Conservation (phyloP, 2,113 vertebrate genomes). For the Odontophorus gujanensis region DNA sequence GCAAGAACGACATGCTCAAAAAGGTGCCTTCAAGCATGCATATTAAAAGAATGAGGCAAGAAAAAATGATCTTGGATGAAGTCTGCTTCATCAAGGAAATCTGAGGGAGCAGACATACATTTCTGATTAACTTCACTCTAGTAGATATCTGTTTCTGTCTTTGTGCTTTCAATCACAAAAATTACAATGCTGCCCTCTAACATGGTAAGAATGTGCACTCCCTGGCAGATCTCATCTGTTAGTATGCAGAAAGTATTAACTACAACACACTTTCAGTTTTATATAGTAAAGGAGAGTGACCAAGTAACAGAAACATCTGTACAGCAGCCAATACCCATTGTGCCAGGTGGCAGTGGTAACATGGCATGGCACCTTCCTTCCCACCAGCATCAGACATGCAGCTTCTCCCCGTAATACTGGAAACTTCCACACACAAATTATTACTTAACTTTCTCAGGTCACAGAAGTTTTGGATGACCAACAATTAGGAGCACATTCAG, state of each 20-base stretch:
- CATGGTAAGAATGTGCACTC: not conserved
- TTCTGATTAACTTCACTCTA: not conserved
- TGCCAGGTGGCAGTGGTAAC: not conserved
- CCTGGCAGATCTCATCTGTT: not conserved
- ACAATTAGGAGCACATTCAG: not conserved
- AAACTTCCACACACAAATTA: not conserved
- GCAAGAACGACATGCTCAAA: not conserved
- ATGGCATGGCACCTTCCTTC: rapidly evolving
- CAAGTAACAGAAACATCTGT: not conserved
- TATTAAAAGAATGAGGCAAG: not conserved
- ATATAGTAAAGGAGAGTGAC: not conserved
- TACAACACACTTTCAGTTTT: not conserved
- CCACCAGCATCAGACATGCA: not conserved
- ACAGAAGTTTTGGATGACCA: not conserved
- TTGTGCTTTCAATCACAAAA: slow-evolving; percentile 9
- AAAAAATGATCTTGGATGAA: not conserved
- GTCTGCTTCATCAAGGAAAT: not conserved
- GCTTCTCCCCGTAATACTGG: not conserved
- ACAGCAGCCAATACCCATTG: not conserved
- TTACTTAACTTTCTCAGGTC: not conserved
- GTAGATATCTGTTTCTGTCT: not conserved
- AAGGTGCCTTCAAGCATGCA: not conserved
- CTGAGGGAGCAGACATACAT: not conserved
- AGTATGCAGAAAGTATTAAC: not conserved
- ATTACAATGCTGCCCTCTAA: not conserved